These are phyloP conservation scores for Sardina pilchardus DNA, from an alignment of 2,113 vertebrate genomes.

Conservation along the genomic window DNA sequence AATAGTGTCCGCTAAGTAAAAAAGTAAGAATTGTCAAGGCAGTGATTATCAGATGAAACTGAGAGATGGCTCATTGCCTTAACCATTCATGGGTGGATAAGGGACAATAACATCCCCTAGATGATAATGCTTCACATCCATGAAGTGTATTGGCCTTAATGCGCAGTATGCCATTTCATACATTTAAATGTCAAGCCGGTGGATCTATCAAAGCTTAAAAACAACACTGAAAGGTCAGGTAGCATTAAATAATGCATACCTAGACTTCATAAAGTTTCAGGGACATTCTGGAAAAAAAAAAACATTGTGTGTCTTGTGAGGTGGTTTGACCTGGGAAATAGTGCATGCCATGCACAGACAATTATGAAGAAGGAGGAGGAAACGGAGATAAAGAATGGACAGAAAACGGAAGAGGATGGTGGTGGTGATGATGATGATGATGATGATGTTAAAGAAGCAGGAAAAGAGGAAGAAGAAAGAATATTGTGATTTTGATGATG, in stretches of 20 bases:
- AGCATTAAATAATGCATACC: neutral
- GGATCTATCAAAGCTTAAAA: neutral
- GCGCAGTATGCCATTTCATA: neutral
- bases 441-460: neutral
- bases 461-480: neutral
- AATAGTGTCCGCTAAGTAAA: no score
- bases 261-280: neutral
- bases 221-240: neutral
- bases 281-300: neutral
- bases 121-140: no score
- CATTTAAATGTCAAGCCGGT: neutral
- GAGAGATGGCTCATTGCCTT: neutral
- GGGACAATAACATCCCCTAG: no score
- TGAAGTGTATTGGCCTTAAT: neutral
- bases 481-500: no score
- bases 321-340: neutral
- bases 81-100: no score
- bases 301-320: neutral
- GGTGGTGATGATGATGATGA: neutral
- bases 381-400: neutral
- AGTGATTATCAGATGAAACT: neutral
- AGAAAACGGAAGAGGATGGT: no score
- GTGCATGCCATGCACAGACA: neutral
- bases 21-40: no score
- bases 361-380: neutral